A percentile compares a stretch with the other conserved stretches of the same genome.
These are phyloP conservation scores for Cheilosia urbana DNA, from an alignment of 2,888 invertebrate species.

Conservation along the genomic window DNA sequence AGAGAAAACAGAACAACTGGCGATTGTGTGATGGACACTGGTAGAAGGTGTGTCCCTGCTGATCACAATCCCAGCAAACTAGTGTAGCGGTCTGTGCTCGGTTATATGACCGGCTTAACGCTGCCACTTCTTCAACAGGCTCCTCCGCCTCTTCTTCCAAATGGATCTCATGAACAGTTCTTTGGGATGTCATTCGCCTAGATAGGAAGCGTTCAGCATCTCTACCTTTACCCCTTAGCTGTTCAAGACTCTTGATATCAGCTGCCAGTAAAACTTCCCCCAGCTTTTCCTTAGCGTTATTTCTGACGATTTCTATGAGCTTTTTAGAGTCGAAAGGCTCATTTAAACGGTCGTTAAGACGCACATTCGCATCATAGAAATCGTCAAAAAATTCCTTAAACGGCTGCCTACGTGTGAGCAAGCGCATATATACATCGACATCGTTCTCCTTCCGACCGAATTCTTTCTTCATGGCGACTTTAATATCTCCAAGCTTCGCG, in stretches of 20 bases:
- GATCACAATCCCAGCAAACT: background rate
- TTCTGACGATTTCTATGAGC: background rate
- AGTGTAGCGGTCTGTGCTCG: background rate
- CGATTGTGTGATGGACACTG: background rate
- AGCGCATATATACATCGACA: too few relatives aligned
- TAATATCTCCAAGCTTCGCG: too few relatives aligned
- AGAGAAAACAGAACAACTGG: too few relatives aligned
- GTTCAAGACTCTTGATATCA: background rate
- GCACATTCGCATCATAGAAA: background rate
- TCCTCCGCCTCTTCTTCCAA: too few relatives aligned
- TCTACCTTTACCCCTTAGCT: background rate
- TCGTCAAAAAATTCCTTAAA: background rate
- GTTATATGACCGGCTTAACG: too few relatives aligned
- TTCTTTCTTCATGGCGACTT: too few relatives aligned
- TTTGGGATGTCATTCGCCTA: too few relatives aligned
- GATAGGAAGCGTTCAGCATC: too few relatives aligned
- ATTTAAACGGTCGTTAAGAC: background rate
- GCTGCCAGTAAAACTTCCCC: background rate
- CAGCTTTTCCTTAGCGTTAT: background rate
- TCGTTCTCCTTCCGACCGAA: too few relatives aligned
- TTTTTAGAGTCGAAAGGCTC: background rate
- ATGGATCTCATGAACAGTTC: too few relatives aligned
- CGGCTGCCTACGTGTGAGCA: too few relatives aligned
- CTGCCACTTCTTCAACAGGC: too few relatives aligned
- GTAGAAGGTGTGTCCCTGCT: slow-evolving; percentile 8